Evolutionary conservation across 2,888 invertebrate species (phyloP), one percentile per base, ranked within the genome.

Genomic region (Phyllotreta cruciferae): DNA sequence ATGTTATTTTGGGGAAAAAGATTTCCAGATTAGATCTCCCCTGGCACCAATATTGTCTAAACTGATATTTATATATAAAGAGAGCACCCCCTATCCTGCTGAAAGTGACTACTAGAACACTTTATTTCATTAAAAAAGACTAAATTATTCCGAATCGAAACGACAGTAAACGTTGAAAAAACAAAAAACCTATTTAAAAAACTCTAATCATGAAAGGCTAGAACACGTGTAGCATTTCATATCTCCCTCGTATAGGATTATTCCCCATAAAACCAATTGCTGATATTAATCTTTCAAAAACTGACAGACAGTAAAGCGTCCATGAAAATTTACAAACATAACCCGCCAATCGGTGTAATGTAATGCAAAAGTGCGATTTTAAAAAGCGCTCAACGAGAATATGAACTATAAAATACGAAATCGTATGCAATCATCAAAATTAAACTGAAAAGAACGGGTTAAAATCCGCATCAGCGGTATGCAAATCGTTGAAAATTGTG

Each of bases 301-400:
- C 70, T 77, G 77, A 75, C 77, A 77, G 76, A 76, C 77, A 76
- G 76, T 77, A 77, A 77, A 77, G 72, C 73, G 71, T 71, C 67
- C 74, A 73, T 77, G 75, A 75, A 74, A 76, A 77, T 77, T 73
- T 76, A 74, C 74, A 76, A 75, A 76, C 76, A 77, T 71, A 73
- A 74, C 72, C 71, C 60, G 44, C 60, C 75, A 77, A 76, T 78
- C 74, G 73, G 71, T 75, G 75, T 75, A 75, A 75, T 77, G 75
- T 74, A 75, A 75, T 77, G 75, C 73, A 76, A 76, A 74, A 75
- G 75, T 75, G 74, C 74, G 75, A 77, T 77, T 76, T 74, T 71
- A 71, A 73, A 74, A 75, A 73, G 71, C 73, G 72, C 72, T 75
- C 73, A 73, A 74, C 71, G 70, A 67, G 71, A 66, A 68, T 73